Base-by-base conservation (phyloP, 2,797 vertebrate genomes). In the Cetoscarus ocellatus region DNA sequence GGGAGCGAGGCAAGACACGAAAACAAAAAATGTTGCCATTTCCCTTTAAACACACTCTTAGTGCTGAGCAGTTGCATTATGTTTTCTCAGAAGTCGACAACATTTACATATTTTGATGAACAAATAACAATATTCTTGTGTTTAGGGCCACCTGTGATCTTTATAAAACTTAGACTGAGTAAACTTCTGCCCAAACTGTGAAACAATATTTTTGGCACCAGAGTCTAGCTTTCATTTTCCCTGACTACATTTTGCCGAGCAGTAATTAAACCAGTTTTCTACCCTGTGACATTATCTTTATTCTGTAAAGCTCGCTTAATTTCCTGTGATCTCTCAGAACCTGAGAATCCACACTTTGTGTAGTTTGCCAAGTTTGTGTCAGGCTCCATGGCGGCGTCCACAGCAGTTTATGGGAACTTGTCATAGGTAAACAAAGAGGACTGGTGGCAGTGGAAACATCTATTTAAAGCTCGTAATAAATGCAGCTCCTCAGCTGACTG, bases 361-460 rank as follows among this genome's bases (percentile, higher is more conserved):
- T n/a, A 34, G 44, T 39, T 10, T 55, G 45, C 50, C 60, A 60
- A 55, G 56, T 66, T 66, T 66, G 43, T 64, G 45, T 61, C 51
- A 45, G 54, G n/a, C 34, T 62, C 65, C 39, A 18, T 57, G 51
- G 45, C 38, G 55, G 35, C n/a, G 47, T 39, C 36, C 52, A 47
- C 13, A 17, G 27, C 38, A 17, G 56, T 65, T 67, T 48, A 60
- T 63, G 40, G 54, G 63, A 54, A 45, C 17, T n/a, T 52, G 15
- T 61, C 18, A 17, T 4, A 48, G 55, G 27, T 17, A 44, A 60
- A 44, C n/a, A 47, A 43, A 10, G 39, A 49, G 13, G n/a, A 11
- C 57, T 10, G 50, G 27, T 19, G 52, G 39, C 51, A 61, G n/a
- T 67, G 17, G 36, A 60, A 63, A 67, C 14, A n/a, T 79, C 58